These are phyloP conservation scores for Drosophila melanogaster DNA, from an alignment of 1,140 invertebrate species.

Conservation along the genomic window DNA sequence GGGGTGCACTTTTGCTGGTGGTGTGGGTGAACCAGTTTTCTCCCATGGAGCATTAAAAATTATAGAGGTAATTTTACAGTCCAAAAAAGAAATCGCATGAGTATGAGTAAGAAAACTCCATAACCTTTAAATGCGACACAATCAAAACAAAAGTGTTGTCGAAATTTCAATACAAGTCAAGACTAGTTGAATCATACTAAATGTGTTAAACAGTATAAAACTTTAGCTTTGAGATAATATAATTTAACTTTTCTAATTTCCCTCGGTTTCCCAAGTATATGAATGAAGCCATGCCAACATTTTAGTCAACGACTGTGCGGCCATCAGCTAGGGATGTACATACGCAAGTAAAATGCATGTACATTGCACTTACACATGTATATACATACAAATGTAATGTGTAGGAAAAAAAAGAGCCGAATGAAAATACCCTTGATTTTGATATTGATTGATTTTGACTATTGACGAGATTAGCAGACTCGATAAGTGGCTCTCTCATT, in stretches of 20 bases:
- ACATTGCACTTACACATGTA: constrained; percentile 10
- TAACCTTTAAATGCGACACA: background rate
- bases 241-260: background rate
- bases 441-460: constrained; percentile 12
- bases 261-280: background rate
- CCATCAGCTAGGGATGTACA: constrained; percentile 22
- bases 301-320: constrained; percentile 17
- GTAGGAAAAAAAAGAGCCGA: constrained; percentile 10
- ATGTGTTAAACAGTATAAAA: background rate
- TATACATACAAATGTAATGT: constrained; percentile 8
- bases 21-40: constrained; percentile 36
- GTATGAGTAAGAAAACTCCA: background rate
- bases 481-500: background rate
- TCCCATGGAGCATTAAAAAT: background rate
- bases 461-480: background rate
- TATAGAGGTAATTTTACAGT: background rate
- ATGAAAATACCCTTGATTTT: constrained; percentile 24
- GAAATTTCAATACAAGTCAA: background rate
- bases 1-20: constrained; percentile 28
- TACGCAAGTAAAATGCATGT: constrained; percentile 32
- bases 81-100: background rate
- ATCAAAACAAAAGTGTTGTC: background rate
- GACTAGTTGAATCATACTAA: background rate
- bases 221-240: background rate
- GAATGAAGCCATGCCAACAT: constrained; percentile 10